Conservation (phyloP, 2,888 invertebrate genomes). For the Noctua janthina region DNA sequence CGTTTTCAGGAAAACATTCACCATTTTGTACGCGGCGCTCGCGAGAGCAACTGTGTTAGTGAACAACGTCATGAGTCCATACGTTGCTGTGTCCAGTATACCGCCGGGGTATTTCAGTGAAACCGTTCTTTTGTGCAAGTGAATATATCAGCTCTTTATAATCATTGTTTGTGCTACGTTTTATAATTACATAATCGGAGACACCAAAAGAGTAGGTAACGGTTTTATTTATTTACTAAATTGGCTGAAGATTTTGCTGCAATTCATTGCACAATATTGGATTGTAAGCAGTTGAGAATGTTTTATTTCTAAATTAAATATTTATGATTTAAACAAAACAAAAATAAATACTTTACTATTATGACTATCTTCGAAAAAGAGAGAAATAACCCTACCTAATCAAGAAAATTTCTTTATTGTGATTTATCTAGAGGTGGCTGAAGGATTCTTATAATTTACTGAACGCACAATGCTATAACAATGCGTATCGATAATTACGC, state of each 20-base stretch:
- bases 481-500: constrained; percentile 26
- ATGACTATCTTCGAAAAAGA: background rate
- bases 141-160: constrained; percentile 68
- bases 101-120: constrained; percentile 73
- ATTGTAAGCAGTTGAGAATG: background rate
- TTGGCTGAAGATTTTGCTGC: constrained; percentile 24
- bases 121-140: constrained; percentile 79
- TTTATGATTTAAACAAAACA: background rate
- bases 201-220: constrained; percentile 67
- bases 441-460: background rate
- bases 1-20: constrained; percentile 89
- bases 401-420: background rate
- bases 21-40: constrained; percentile 86
- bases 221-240: constrained; percentile 57
- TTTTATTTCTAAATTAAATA: background rate
- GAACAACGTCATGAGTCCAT: constrained; percentile 75
- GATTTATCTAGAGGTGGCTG: background rate
- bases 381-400: background rate
- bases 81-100: constrained; percentile 68
- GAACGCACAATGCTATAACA: constrained; percentile 8
- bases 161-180: constrained; percentile 71
- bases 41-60: constrained; percentile 78
- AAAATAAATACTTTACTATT: background rate
- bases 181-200: constrained; percentile 69
- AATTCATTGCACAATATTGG: constrained; percentile 27